Evolutionary conservation across 2,888 invertebrate species (phyloP).

Genomic region (Sialis lutaria): DNA sequence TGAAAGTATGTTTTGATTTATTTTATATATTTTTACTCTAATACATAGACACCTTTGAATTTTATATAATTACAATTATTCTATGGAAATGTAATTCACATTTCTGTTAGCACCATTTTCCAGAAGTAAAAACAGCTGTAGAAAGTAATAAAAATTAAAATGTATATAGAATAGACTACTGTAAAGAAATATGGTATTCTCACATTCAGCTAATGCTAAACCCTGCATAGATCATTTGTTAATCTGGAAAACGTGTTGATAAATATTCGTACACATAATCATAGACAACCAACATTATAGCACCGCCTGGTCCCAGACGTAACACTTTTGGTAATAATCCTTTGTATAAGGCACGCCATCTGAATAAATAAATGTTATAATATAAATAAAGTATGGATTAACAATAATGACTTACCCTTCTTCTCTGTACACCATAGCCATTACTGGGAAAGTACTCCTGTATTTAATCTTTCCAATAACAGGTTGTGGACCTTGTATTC

Average conservation of each 20-base stretch:
- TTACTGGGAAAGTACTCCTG: slow-evolving; percentile 52
- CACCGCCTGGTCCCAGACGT: slow-evolving; percentile 84
- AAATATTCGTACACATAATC: slow-evolving; percentile 70
- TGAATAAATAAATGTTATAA: slow-evolving; percentile 26
- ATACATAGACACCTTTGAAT: no score
- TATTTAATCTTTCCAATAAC: slow-evolving; percentile 57
- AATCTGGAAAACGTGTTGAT: slow-evolving; percentile 26
- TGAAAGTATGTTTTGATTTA: no score
- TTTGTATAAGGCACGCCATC: slow-evolving; percentile 76
- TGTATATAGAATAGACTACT: no score
- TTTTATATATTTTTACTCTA: no score
- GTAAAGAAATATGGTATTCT: no score
- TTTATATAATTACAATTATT: no score
- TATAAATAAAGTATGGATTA: slow-evolving; percentile 6
- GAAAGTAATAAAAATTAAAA: no score
- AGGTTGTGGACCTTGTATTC: slow-evolving; percentile 87
- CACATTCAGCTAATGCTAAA: no score
- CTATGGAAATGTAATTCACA: no score
- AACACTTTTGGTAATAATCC: slow-evolving; percentile 82
- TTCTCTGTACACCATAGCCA: slow-evolving; percentile 58
- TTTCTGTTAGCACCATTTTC: no score
- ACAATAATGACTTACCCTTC: slow-evolving; percentile 53
- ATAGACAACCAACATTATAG: slow-evolving; percentile 86
- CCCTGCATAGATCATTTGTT: slow-evolving; percentile 1
- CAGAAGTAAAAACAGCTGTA: no score